Conservation (phyloP, 2,113 vertebrate species). For the Psilopsiagon aymara region DNA sequence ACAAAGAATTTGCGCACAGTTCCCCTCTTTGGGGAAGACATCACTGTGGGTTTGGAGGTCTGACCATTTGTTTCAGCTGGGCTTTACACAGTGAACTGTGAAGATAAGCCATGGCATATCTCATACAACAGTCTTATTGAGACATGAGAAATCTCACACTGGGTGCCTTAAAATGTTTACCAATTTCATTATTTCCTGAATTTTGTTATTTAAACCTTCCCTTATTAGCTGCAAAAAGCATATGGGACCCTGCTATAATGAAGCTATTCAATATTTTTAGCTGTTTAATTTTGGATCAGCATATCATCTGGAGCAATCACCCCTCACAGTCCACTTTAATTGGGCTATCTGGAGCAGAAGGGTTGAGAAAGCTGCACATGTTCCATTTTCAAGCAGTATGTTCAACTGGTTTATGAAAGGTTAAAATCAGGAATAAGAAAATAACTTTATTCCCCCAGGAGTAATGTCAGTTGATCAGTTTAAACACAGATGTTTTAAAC, state of each 20-base stretch:
- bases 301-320: conserved; percentile 36
- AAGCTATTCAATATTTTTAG: conserved; percentile 52
- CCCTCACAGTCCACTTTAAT: conserved; percentile 39
- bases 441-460: conserved; percentile 20
- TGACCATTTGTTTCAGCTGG: not conserved
- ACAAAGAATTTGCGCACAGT: not conserved
- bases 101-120: not conserved
- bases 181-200: conserved; percentile 13
- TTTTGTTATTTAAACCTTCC: conserved; percentile 11
- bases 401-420: conserved; percentile 25
- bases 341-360: conserved; percentile 50
- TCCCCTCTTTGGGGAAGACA: not conserved
- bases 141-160: not conserved
- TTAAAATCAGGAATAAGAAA: conserved; percentile 49
- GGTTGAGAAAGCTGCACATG: conserved; percentile 11
- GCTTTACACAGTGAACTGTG: not conserved
- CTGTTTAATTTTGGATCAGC: conserved; percentile 52
- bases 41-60: not conserved
- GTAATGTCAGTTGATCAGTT: conserved; percentile 24
- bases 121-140: not conserved
- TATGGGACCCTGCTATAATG: conserved; percentile 12
- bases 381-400: conserved; percentile 3
- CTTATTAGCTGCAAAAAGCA: conserved; percentile 49
- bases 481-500: conserved; percentile 49
- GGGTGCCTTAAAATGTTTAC: not conserved